Conservation (phyloP, 2,888 invertebrate species). For the Eilema sororculum region DNA sequence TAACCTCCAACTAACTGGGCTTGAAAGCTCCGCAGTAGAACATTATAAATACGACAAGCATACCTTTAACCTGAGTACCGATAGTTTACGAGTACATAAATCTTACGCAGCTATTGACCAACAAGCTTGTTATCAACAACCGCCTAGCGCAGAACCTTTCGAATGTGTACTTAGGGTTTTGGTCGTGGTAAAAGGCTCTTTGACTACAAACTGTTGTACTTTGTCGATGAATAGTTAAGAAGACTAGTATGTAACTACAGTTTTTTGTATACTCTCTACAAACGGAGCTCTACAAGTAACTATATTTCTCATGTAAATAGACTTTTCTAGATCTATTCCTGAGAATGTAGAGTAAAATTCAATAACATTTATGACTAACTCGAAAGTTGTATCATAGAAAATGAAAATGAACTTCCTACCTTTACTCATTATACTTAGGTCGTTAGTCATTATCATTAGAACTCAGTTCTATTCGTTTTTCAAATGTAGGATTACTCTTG, state of each 20-base stretch:
- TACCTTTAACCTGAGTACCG: background rate
- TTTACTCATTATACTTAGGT: background rate
- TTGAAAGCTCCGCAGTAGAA: background rate
- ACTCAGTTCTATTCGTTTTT: constrained; percentile 9
- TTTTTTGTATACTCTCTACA: background rate
- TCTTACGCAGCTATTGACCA: constrained; percentile 37
- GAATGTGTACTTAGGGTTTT: constrained; percentile 5
- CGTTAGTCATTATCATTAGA: constrained; percentile 4
- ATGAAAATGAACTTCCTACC: background rate
- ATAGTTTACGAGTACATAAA: constrained; percentile 32
- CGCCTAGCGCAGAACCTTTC: constrained; percentile 17
- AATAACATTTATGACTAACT: too few species aligned
- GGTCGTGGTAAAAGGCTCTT: background rate
- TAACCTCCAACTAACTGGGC: background rate
- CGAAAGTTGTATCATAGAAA: background rate
- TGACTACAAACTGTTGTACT: background rate
- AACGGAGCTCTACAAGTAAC: background rate
- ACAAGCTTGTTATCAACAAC: constrained; percentile 26
- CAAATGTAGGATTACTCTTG: background rate
- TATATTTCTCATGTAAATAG: background rate
- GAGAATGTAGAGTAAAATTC: too few species aligned
- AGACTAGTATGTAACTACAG: too few species aligned
- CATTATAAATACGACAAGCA: background rate
- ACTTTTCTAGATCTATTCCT: too few species aligned
- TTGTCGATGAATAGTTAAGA: background rate